Conservation (phyloP, 2,888 invertebrate species). For the Conchocele bisecta region DNA sequence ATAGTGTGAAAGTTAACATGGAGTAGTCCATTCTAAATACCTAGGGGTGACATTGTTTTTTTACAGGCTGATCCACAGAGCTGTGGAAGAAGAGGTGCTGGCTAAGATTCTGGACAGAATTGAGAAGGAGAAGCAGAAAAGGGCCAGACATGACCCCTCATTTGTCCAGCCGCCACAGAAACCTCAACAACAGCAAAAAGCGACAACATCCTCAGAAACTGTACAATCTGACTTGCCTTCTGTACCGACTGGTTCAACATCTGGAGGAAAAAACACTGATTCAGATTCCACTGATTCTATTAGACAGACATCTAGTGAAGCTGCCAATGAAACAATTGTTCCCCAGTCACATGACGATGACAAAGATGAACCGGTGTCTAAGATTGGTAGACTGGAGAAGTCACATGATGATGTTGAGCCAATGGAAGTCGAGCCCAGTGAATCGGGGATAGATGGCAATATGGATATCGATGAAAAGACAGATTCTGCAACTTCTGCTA, state of each 20-base stretch:
- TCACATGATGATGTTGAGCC: conserved; percentile 42
- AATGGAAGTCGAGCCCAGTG: conserved; percentile 61
- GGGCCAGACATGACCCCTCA: conserved; percentile 65
- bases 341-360: too few relatives aligned
- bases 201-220: conserved; percentile 13
- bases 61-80: conserved; percentile 72
- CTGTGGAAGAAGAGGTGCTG: conserved; percentile 69
- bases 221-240: too few relatives aligned
- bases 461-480: conserved; percentile 19
- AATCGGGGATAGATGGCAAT: conserved; percentile 15
- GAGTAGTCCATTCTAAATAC: too few relatives aligned
- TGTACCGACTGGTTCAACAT: neutral
- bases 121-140: conserved; percentile 71
- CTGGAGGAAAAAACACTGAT: neutral
- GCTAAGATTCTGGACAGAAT: conserved; percentile 67
- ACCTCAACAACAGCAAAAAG: neutral
- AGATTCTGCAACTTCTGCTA: conserved; percentile 17
- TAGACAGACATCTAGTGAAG: conserved; percentile 1
- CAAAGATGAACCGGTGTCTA: conserved; percentile 25
- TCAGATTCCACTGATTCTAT: neutral
- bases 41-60: conserved; percentile 3
- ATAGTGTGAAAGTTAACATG: too few relatives aligned
- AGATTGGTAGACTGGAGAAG: conserved; percentile 36
- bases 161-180: conserved; percentile 33
- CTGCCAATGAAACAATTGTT: neutral